These are phyloP conservation scores for Onychostoma macrolepis DNA, from an alignment of 2,113 vertebrate species.

Conservation along the genomic window DNA sequence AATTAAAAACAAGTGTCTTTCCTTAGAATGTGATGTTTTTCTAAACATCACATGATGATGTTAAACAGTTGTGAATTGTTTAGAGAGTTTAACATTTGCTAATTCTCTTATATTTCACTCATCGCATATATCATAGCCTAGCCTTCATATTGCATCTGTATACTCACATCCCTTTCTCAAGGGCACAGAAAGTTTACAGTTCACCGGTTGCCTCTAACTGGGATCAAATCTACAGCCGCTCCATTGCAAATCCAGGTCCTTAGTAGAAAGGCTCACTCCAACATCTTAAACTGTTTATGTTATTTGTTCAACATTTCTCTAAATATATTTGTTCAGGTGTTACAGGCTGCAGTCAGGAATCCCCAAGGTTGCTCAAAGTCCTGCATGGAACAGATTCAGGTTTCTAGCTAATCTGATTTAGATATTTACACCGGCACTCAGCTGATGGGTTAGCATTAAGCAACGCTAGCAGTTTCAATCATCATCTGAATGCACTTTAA, in stretches of 20 bases:
- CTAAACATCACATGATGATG: too few relatives aligned
- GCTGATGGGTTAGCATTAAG: neutral
- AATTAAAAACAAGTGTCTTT: neutral
- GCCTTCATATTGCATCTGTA: neutral
- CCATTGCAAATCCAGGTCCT: neutral
- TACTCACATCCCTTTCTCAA: neutral
- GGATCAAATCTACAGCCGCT: neutral
- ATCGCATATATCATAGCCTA: neutral
- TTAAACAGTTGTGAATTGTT: neutral
- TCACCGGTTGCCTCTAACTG: neutral
- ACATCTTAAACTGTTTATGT: too few relatives aligned
- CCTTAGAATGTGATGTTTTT: neutral
- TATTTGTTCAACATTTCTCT: neutral
- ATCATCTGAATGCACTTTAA: neutral
- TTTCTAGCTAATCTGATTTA: constrained; percentile 11
- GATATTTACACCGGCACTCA: neutral
- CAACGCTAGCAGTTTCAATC: neutral
- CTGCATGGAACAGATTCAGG: neutral
- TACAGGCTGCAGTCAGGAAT: neutral
- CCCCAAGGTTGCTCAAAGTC: neutral
- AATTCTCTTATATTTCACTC: neutral
- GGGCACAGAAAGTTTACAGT: neutral
- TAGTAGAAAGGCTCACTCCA: neutral
- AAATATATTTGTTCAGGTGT: neutral
- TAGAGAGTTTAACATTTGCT: neutral